Evolutionary conservation across 2,113 vertebrate species (phyloP), one percentile per base, ranked within the genome.

Genomic region (Festucalex cinctus): DNA sequence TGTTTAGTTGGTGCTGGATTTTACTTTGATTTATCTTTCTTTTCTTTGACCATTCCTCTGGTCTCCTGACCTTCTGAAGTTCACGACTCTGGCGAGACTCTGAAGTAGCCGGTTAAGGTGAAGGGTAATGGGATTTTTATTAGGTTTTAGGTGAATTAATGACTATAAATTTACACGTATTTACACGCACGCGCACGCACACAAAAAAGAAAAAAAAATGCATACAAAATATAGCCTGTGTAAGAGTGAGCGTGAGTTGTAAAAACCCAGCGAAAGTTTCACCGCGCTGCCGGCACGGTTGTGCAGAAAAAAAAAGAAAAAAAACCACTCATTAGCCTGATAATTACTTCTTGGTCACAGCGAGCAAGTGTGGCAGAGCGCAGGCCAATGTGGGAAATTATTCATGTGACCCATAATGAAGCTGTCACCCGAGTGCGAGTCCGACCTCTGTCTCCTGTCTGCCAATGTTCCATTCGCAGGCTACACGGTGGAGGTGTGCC

Each of bases 401-500:
- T 82, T 78, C 74, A 73, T 73, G 59, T 68, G 48, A 66, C 69
- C 53, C 28, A 66, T 32, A 35, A 59, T 63, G 71, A 66, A 66
- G 71, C 53, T 32, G 54, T 68, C 70, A 64, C 77, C 48, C 36
- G 44, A 77, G 48, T 74, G 66, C 74, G 32, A 84, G 54, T 78
- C 63, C 78, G 46, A 22, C 51, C 12, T 57, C 53, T 28, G 28
- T 54, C 66, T 59, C 64, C 24, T 71, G 48, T 88, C 76, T 83
- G 54, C 74, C 59, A 73, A 74, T 63, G 62, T 77, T 74, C 78
- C 72, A 80, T 92, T 76, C 57, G 6, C 88, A 99, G 97, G 95
- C 85, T 95, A 94, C 82, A 70, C 92, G 78, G 92, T 95, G 86
- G 95, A 98, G 81, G 71, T 86, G 9, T 99, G 97, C 87, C 84